Evolutionary conservation across 1,140 invertebrate genomes (phyloP).

Genomic region (Eufriesea mexicana): DNA sequence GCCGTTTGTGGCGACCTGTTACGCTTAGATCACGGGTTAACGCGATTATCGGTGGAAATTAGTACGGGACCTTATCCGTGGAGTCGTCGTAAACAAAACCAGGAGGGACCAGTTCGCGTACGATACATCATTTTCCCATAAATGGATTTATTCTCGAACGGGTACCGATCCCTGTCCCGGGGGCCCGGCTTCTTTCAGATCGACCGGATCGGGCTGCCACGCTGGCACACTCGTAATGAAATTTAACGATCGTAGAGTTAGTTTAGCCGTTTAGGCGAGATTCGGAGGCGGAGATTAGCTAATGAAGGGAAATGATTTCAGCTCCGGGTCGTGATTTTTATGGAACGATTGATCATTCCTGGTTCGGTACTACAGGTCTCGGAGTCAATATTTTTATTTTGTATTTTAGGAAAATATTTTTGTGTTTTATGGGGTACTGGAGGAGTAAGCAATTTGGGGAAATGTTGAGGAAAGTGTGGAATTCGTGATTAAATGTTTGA

Average conservation of each 20-base stretch:
- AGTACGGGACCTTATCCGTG: conserved; percentile 11
- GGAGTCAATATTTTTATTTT: no score
- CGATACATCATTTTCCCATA: conserved; percentile 20
- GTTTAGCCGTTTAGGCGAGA: not conserved
- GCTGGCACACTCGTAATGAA: not conserved
- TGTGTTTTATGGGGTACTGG: no score
- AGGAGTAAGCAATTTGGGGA: no score
- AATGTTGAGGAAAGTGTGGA: no score
- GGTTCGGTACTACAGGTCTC: no score
- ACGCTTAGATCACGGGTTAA: conserved; percentile 24
- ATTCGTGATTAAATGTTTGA: no score
- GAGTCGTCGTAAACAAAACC: conserved; percentile 16
- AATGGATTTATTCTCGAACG: conserved; percentile 33
- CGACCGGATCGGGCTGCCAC: no score
- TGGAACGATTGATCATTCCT: no score
- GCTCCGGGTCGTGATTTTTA: no score
- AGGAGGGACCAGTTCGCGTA: no score
- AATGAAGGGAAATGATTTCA: no score
- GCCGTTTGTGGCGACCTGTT: not conserved
- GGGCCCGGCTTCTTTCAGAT: not conserved
- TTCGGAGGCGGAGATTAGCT: not conserved
- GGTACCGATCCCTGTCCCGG: not conserved
- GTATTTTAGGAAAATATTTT: no score
- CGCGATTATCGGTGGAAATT: conserved; percentile 40
- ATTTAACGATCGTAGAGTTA: conserved; percentile 8